Evolutionary conservation across 2,113 vertebrate genomes (phyloP), one percentile per base, ranked within the genome.

Genomic region (Excalfactoria chinensis): DNA sequence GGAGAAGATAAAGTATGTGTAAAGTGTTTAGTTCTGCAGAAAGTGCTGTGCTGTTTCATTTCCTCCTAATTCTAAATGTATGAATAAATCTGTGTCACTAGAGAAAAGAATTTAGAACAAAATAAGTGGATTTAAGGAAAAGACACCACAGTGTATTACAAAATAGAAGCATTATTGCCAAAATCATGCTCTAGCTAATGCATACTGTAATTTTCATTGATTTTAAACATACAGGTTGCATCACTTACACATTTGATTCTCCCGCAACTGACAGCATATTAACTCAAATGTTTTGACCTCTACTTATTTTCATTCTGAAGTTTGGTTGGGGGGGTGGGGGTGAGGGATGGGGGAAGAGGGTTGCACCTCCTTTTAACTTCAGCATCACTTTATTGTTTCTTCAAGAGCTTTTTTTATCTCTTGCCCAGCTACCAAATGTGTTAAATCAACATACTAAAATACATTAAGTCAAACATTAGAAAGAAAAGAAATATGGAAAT

Each of bases 91-190:
- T 59, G 11, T 68, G n/a, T 4, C 8, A 22, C 22, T 67, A 43
- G 66, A 43, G 48, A 62, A 63, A 73, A 76, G 91, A 70, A 7
- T 49, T 46, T 8, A 23, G 19, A 59, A 79, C 41, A 74, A 80
- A 53, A 8, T 26, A 75, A 62, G 15, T 23, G 8, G 40, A 59
- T 58, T 73, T 85, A 67, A 55, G 37, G 19, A 63, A 82, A 89
- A 87, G 40, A 1, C 0, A 3, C 26, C 4, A 0, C 12, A 28
- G 1, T 48, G 1, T 73, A 12, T 22, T 76, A 35, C n/a, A 35
- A 48, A 74, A 89, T 21, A 76, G 76, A 80, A 63, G 4, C 16
- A 37, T 30, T 53, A 9, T 28, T 88, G 41, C 72, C 68, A 66
- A 53, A 82, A 80, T 66, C 18, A 11, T 12, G 30, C 9, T 78